Percentiles rank a stretch among this genome's conserved stretches.
Conservation (phyloP, 2,888 invertebrate genomes). For the Lathronympha strigana region DNA sequence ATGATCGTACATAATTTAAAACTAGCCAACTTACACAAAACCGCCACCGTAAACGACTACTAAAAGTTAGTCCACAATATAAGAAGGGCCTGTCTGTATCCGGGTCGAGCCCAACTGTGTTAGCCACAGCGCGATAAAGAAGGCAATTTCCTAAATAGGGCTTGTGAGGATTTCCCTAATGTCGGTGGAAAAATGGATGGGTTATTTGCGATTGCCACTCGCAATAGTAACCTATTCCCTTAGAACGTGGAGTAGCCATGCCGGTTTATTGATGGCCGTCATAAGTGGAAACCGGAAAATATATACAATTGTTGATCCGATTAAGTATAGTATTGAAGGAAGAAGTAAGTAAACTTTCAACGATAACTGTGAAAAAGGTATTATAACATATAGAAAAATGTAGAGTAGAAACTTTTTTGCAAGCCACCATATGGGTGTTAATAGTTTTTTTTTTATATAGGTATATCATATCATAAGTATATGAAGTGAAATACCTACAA, state of each 20-base stretch:
- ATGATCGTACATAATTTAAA: conserved; percentile 4
- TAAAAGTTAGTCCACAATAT: conserved; percentile 51
- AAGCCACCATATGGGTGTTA: no score
- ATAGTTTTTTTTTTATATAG: no score
- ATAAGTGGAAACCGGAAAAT: neutral
- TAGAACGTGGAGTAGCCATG: conserved; percentile 25
- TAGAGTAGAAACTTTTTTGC: no score
- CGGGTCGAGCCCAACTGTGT: conserved; percentile 57
- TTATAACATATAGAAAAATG: no score
- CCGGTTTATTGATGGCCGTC: conserved; percentile 20
- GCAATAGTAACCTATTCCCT: conserved; percentile 55
- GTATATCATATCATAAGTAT: no score
- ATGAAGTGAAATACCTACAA: no score
- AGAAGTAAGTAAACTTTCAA: neutral
- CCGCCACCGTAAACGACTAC: conserved; percentile 48
- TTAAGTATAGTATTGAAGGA: neutral
- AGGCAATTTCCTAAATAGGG: conserved; percentile 78
- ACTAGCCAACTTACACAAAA: conserved; percentile 23
- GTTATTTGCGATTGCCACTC: conserved; percentile 59
- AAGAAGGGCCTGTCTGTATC: conserved; percentile 49
- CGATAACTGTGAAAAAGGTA: neutral
- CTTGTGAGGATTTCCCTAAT: conserved; percentile 77
- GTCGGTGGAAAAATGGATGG: conserved; percentile 63
- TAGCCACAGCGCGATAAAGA: conserved; percentile 74
- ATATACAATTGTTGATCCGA: neutral